Percentiles rank a stretch among this genome's conserved stretches.
Evolutionary conservation across 2,113 vertebrate species (phyloP).

Genomic region (Lota lota): DNA sequence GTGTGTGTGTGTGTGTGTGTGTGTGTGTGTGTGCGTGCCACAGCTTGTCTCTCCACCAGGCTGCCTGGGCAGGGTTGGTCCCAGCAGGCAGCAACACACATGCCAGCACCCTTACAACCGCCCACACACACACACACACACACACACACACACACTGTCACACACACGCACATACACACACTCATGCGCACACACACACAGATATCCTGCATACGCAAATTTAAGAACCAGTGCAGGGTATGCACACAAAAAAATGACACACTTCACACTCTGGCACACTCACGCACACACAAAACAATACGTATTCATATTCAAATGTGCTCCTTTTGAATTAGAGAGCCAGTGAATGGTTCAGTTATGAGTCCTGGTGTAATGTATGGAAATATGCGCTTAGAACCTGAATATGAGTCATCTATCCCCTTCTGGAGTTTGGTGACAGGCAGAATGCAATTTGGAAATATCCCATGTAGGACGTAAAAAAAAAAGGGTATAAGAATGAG

Average conservation of each 20-base stretch:
- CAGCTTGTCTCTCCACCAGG: conserved; percentile 70
- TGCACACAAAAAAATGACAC: background rate
- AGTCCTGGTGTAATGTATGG: conserved; percentile 50
- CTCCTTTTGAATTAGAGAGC: conserved; percentile 42
- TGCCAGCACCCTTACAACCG: conserved; percentile 62
- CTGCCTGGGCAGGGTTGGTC: conserved; percentile 66
- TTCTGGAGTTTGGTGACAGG: conserved; percentile 49
- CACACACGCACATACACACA: conserved; percentile 27
- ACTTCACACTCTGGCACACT: background rate
- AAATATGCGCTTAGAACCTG: conserved; percentile 50
- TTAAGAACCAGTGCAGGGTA: too few species aligned
- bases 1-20: conserved; percentile 7
- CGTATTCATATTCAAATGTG: conserved; percentile 63
- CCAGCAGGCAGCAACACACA: conserved; percentile 65
- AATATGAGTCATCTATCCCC: conserved; percentile 47
- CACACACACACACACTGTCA: conserved; percentile 20
- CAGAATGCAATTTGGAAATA: conserved; percentile 49
- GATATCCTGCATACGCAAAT: too few species aligned
- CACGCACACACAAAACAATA: conserved; percentile 10
- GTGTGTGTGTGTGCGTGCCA: conserved; percentile 51
- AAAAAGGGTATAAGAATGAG: conserved; percentile 42
- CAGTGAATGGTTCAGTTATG: conserved; percentile 54
- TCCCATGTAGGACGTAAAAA: conserved; percentile 33
- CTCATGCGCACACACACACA: background rate
- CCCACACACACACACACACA: conserved; percentile 43